Evolutionary conservation across 1,140 invertebrate species (phyloP).

Genomic region (Brachionus manjavacas): DNA sequence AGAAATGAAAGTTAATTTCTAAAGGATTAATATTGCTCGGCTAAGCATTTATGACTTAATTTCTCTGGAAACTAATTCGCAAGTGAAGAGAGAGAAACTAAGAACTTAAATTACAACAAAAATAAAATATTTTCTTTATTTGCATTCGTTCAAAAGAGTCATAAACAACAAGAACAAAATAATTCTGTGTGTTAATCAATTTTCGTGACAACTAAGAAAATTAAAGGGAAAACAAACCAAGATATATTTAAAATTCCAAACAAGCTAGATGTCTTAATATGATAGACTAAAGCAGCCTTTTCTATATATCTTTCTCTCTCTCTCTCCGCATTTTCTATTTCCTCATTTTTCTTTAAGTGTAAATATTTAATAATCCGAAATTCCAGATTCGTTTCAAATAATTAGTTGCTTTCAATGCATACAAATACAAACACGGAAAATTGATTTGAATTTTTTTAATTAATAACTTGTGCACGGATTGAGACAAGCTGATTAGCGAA

Average conservation of each 20-base stretch:
- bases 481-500: not conserved
- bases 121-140: not conserved
- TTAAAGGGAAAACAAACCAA: not conserved
- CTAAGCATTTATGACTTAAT: constrained; percentile 20
- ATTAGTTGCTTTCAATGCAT: not conserved
- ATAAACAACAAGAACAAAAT: not conserved
- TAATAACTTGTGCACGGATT: constrained; percentile 1
- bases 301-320: not conserved
- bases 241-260: not conserved
- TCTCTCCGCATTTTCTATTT: not conserved
- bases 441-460: constrained; percentile 16
- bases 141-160: constrained; percentile 3
- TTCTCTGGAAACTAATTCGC: constrained; percentile 32
- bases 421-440: constrained; percentile 34
- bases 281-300: not conserved
- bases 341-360: not conserved
- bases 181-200: constrained; percentile 9
- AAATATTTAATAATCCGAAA: constrained; percentile 36
- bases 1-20: constrained; percentile 13
- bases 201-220: constrained; percentile 33
- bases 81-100: constrained; percentile 12
- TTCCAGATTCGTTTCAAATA: constrained; percentile 26
- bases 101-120: constrained; percentile 17
- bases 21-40: constrained; percentile 2
- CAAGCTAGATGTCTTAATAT: not conserved